phyloP scores from a whole-genome alignment of 2,888 invertebrate species.

The Clusia tigrina region DNA sequence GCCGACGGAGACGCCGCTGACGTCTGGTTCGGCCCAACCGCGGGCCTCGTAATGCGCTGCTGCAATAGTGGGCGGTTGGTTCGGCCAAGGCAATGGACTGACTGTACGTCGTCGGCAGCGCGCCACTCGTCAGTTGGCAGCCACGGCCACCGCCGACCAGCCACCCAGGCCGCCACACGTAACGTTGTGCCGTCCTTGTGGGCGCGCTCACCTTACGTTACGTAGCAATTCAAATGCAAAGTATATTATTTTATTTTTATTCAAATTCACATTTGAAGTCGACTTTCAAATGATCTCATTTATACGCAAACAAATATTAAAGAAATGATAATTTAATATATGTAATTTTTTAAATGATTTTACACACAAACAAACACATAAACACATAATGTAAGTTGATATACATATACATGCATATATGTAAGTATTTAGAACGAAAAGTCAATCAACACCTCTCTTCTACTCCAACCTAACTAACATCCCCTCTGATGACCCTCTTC shows the following conservation, averaged over 20 bases:
- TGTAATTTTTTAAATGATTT: constrained; percentile 6
- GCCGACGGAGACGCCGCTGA: too few relatives aligned
- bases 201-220: not conserved
- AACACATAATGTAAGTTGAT: constrained; percentile 4
- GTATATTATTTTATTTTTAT: constrained; percentile 13
- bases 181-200: not conserved
- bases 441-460: too few relatives aligned
- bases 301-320: constrained; percentile 35
- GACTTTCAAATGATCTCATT: constrained; percentile 45
- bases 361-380: not conserved
- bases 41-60: too few relatives aligned
- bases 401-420: too few relatives aligned
- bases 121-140: constrained; percentile 4
- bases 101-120: too few relatives aligned
- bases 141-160: not conserved
- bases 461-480: not conserved
- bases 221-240: not conserved
- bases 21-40: too few relatives aligned
- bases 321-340: constrained; percentile 16
- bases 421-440: not conserved
- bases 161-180: not conserved
- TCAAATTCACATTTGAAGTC: constrained; percentile 34
- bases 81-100: too few relatives aligned
- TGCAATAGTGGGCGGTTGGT: too few relatives aligned
- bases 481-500: not conserved